Evolutionary conservation across 1,140 invertebrate genomes (phyloP), one percentile per base, ranked within the genome.

Genomic region (Drosophila biarmipes): DNA sequence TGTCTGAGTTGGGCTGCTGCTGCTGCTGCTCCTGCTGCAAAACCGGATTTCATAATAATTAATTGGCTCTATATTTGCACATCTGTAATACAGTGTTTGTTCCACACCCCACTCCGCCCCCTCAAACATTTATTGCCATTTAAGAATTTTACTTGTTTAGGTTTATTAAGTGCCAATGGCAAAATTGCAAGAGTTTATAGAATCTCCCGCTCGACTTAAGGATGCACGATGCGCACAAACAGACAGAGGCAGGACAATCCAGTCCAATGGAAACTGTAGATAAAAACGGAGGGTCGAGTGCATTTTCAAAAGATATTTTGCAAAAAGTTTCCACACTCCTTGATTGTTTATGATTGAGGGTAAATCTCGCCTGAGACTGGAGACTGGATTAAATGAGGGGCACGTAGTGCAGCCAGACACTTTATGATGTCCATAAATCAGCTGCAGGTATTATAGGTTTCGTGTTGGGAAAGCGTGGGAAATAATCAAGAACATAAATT

Each of bases 1-100:
- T 62, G 37, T 66, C 29, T 49, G 58, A 42, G 52, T 42, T 42
- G 69, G 35, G 37, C 34, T 67, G 61, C 37, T 64, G 55, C 51
- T n/a, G n/a, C n/a, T n/a, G n/a, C n/a, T n/a, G n/a, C n/a, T n/a
- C n/a, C n/a, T n/a, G n/a, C 37, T 64, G 55, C 51, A 68, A 61
- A 82, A 71, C 61, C 53, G 64, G 57, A 87, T 78, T 81, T 78
- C 72, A 74, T 71, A 78, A 81, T 72, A 87, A 82, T 86, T 86
- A 86, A 87, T 86, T 87, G 81, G 78, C 78, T 80, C 61, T 72
- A 85, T 79, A 80, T 76, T 73, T 71, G 64, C 72, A 82, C 74
- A 75, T 75, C 35, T 81, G 77, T 79, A 75, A 64, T 68, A 79
- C 55, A 77, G 29, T 7, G 64, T n/a, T n/a, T 72, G 40, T 17